Conservation (phyloP, 2,113 vertebrate genomes). For the Macrotis lagotis region DNA sequence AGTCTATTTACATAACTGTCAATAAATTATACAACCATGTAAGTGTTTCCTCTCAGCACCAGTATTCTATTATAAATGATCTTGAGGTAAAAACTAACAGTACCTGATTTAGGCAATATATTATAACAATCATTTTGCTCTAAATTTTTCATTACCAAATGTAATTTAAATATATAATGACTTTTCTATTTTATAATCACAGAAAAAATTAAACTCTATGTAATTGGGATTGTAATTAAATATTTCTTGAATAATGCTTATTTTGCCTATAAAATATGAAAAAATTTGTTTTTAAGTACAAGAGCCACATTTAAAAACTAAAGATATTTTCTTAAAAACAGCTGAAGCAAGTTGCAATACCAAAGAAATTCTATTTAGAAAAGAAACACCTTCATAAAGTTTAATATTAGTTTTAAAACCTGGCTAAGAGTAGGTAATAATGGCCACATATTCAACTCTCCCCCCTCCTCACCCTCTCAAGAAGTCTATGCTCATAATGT, state of each 20-base stretch:
- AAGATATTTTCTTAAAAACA: slow-evolving; percentile 32
- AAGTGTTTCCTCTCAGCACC: slow-evolving; percentile 36
- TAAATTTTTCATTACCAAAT: slow-evolving; percentile 59
- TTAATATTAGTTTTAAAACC: not conserved
- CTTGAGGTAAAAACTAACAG: slow-evolving; percentile 50
- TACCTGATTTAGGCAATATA: slow-evolving; percentile 54
- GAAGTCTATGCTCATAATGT: not conserved
- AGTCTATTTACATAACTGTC: slow-evolving; percentile 13
- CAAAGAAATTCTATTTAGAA: slow-evolving; percentile 25
- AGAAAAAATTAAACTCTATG: slow-evolving; percentile 62
- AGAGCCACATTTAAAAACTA: slow-evolving; percentile 8
- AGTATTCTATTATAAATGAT: slow-evolving; percentile 50
- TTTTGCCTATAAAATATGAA: slow-evolving; percentile 37
- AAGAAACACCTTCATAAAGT: slow-evolving; percentile 12
- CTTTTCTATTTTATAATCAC: slow-evolving; percentile 38
- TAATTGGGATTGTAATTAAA: slow-evolving; percentile 55
- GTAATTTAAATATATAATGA: slow-evolving; percentile 44
- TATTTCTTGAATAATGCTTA: slow-evolving; percentile 40
- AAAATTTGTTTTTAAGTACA: slow-evolving; percentile 45
- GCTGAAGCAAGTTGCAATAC: slow-evolving; percentile 29
- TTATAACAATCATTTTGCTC: slow-evolving; percentile 41
- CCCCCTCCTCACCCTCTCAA: not conserved
- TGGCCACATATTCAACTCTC: not conserved
- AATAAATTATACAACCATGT: slow-evolving; percentile 48
- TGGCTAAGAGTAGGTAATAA: not conserved